These are phyloP conservation scores for Lycocorax pyrrhopterus DNA, from an alignment of 2,113 vertebrate species.

Conservation along the genomic window DNA sequence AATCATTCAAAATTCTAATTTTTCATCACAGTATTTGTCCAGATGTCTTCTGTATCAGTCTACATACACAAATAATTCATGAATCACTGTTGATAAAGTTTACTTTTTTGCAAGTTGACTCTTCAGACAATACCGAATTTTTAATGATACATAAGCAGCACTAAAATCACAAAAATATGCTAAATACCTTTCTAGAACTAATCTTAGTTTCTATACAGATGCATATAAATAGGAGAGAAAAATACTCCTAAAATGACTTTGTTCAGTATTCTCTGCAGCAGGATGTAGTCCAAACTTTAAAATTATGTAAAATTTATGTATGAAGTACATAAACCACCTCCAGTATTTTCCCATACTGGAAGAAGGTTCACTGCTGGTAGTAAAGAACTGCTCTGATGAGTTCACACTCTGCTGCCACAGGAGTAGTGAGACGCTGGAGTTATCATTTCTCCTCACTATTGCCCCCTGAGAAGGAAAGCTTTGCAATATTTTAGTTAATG, in stretches of 20 bases:
- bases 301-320: too few relatives aligned
- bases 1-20: neutral
- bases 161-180: neutral
- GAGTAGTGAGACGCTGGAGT: neutral
- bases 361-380: neutral
- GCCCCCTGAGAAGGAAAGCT: neutral
- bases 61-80: neutral
- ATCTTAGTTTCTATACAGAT: neutral
- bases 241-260: neutral
- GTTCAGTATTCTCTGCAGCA: neutral
- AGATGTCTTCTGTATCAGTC: neutral
- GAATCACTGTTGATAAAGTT: neutral
- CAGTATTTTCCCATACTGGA: neutral
- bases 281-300: neutral
- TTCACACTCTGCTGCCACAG: neutral
- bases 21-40: neutral
- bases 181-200: neutral
- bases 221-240: neutral
- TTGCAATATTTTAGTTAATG: neutral
- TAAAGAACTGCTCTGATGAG: neutral
- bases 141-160: neutral
- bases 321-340: neutral
- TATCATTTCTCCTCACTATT: neutral
- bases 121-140: neutral
- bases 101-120: neutral